Percentiles rank a stretch among this genome's conserved stretches.
Evolutionary conservation across 2,113 vertebrate species (phyloP).

Genomic region (Podocnemis expansa): DNA sequence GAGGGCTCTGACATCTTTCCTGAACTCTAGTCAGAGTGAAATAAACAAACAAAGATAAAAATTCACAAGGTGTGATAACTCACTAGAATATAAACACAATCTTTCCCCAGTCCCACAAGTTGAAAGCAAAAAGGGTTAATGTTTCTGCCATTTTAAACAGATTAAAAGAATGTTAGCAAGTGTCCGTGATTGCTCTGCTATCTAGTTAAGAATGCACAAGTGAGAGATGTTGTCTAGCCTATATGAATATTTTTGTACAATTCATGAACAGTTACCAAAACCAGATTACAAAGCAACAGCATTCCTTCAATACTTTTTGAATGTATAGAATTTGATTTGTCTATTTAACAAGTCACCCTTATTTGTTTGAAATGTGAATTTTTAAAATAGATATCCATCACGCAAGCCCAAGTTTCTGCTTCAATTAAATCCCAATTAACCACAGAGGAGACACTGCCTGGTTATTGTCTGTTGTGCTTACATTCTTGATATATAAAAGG

Average conservation of each 20-base stretch:
- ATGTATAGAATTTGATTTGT: not conserved
- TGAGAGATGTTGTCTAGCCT: not conserved
- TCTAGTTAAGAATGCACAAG: not conserved
- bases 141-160: not conserved
- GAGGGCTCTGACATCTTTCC: conserved; percentile 95
- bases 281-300: not conserved
- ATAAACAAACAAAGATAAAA: conserved; percentile 61
- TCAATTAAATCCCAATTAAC: not conserved
- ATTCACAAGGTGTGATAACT: not conserved
- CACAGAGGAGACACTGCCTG: fast-evolving
- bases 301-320: not conserved
- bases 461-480: not conserved
- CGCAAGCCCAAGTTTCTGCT: not conserved
- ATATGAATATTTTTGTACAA: not conserved
- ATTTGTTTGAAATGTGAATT: not conserved
- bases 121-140: not conserved
- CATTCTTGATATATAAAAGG: not conserved
- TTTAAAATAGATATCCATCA: not conserved
- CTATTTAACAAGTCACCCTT: not conserved
- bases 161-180: not conserved
- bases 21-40: conserved; percentile 86
- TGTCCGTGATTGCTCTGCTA: not conserved
- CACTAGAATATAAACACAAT: not conserved
- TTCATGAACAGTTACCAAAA: not conserved
- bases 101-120: not conserved